phyloP scores from a whole-genome alignment of 2,113 vertebrate species.

The Marmota monax region DNA sequence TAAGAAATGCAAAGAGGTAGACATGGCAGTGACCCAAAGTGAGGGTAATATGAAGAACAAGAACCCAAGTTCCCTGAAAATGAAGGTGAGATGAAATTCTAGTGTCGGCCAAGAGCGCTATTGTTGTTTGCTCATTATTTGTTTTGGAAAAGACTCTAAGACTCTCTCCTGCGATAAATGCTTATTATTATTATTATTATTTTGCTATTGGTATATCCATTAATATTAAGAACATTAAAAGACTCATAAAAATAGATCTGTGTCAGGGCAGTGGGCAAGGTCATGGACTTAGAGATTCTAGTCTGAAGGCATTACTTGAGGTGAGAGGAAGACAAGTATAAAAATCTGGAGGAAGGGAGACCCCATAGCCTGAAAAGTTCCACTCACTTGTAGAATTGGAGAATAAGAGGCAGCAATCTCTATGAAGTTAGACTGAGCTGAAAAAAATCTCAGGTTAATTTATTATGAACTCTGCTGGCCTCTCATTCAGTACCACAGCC shows the following conservation, averaged over 20 bases:
- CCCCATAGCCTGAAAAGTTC: neutral
- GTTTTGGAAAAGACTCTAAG: neutral
- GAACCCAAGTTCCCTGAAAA: neutral
- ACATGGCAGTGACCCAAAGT: neutral
- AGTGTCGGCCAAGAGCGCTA: neutral
- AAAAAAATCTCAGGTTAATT: slow-evolving; percentile 8
- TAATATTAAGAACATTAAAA: neutral
- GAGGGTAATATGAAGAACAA: neutral
- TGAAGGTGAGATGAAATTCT: neutral
- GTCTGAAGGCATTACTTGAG: neutral
- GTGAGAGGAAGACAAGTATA: neutral
- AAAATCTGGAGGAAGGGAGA: neutral
- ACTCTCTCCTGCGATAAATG: neutral
- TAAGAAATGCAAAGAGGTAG: neutral
- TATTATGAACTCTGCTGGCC: neutral
- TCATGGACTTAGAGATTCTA: neutral
- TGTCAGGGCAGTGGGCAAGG: neutral
- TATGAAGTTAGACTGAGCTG: neutral
- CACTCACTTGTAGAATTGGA: neutral
- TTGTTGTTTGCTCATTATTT: neutral
- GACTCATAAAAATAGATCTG: neutral
- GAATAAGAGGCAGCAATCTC: neutral
- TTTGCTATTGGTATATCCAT: neutral
- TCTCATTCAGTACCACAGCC: slow-evolving; percentile 48
- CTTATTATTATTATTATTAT: neutral